Base-by-base conservation (phyloP, 2,113 vertebrate genomes). In the Ifrita kowaldi region DNA sequence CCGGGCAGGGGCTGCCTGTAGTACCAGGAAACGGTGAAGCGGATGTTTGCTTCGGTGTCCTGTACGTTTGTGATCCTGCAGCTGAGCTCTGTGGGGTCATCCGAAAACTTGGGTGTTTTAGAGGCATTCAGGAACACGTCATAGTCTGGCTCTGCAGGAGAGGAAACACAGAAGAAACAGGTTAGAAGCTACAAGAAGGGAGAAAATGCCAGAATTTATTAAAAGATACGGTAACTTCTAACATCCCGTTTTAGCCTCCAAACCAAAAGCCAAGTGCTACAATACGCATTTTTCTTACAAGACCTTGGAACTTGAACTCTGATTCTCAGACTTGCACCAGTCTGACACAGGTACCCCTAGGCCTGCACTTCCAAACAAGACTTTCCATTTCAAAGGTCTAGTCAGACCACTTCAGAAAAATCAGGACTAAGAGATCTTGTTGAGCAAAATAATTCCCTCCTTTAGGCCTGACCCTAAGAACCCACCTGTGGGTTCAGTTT, bases 21-120 rank as follows among this genome's bases (percentile, higher is more conserved):
- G 96, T 98, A 98, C 99, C 99, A 99, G 10, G 98, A 97, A 28
- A 99, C 98, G 0, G 97, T 97, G 70, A 99, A 98, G 7, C 97
- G 98, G 27, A 97, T 85, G 2, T 96, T 87, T 2, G 74, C 88
- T 21, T 98, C 97, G 0, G 93, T 44, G 33, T 97, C 97, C 70
- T 98, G 97, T 0, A 90, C 56, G 3, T 98, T 98, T 62, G 95
- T 97, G 53, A 99, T 98, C 19, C 93, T 97, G 64, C 99, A 99
- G 0, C 98, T 96, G 87, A 99, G 97, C 87, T 99, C 98, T 0
- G 98, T 98, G 78, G 98, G 98, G n/a, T 99, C 99, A 1, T 98
- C 98, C 0, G 98, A 97, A 79, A 97, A 98, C 69, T 97, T 97
- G 4, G 99, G 98, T 39, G 56, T 97, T 87, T 94, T 96, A 16